Percentiles rank a stretch among this genome's conserved stretches.
Evolutionary conservation across 2,113 vertebrate species (phyloP).

Genomic region (Antigone vipio): DNA sequence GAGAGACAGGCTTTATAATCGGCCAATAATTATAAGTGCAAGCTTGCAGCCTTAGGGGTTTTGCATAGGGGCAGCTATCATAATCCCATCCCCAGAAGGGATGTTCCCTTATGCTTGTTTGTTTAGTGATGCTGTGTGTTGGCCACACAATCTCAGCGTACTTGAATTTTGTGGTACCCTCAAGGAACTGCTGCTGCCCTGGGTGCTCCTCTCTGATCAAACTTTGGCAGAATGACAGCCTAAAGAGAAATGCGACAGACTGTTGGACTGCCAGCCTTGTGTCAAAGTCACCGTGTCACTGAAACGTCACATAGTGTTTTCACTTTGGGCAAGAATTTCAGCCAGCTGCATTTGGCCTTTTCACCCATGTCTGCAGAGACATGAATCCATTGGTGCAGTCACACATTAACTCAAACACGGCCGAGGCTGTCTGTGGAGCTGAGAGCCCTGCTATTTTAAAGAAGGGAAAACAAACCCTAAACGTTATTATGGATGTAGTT

Average conservation of each 20-base stretch:
- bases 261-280: background rate
- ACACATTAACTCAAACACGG: background rate
- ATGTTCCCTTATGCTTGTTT: background rate
- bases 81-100: background rate
- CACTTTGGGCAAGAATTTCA: background rate
- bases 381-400: background rate
- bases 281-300: background rate
- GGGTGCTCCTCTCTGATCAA: background rate
- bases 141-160: background rate
- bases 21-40: background rate
- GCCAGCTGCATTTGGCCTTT: conserved; percentile 1
- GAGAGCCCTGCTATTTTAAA: background rate
- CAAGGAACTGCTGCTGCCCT: background rate
- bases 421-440: background rate
- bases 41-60: background rate
- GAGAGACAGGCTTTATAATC: background rate
- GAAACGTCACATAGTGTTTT: background rate
- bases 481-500: background rate
- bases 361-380: background rate
- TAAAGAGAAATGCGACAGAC: background rate
- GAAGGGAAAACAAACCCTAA: background rate
- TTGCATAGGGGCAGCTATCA: background rate
- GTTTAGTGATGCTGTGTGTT: background rate
- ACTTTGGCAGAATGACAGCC: background rate
- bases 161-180: background rate